Percentiles rank a stretch among this genome's conserved stretches.
Evolutionary conservation across 2,113 vertebrate species (phyloP).

Genomic region (Zapus hudsonius): DNA sequence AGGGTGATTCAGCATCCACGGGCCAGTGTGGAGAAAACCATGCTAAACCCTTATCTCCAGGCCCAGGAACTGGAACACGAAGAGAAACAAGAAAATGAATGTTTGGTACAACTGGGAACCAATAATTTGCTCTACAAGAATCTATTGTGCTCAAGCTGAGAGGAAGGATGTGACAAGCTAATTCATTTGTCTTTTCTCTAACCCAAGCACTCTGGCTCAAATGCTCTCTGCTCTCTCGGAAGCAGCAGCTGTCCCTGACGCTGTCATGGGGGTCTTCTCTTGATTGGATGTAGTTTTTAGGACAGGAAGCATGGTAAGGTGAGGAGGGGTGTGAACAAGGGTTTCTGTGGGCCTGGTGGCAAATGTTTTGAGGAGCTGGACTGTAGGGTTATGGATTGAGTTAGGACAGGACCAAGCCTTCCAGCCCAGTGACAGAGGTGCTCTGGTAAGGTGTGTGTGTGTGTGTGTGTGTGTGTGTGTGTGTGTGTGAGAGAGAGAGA

Average conservation of each 20-base stretch:
- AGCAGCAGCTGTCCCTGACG: background rate
- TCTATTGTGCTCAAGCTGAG: constrained; percentile 6
- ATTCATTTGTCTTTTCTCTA: constrained; percentile 53
- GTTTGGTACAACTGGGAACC: constrained; percentile 45
- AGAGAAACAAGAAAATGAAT: constrained; percentile 27
- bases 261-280: background rate
- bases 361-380: background rate
- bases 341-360: background rate
- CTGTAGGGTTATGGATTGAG: background rate
- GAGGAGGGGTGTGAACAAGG: background rate
- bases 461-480: background rate
- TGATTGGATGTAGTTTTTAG: background rate
- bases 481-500: background rate
- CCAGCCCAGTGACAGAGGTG: background rate
- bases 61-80: constrained; percentile 33
- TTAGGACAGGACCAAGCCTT: background rate
- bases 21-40: background rate
- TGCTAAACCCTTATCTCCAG: constrained; percentile 48
- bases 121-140: constrained; percentile 33
- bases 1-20: background rate
- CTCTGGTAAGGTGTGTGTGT: background rate
- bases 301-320: background rate
- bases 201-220: background rate
- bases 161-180: constrained; percentile 48
- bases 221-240: background rate